Base-by-base conservation (phyloP, 2,113 vertebrate genomes). In the Apodemus speciosus region DNA sequence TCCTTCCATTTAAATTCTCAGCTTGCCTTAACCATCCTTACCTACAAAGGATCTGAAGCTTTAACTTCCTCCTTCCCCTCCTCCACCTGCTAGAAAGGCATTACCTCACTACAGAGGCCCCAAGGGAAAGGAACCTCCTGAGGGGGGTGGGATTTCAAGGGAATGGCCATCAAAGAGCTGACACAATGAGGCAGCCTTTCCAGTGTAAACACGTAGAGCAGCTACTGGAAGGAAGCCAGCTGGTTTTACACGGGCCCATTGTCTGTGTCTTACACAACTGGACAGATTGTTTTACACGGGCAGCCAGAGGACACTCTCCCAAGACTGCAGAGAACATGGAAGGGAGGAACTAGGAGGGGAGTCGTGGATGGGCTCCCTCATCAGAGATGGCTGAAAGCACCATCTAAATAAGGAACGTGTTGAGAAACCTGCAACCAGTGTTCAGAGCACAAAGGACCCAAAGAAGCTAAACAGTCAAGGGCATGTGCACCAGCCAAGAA, bases 181-280 rank as follows among this genome's bases (percentile, higher is more conserved):
- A 35, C 51, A 40, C 40, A 94, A 46, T 69, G 79, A 2, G 0
- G 53, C 32, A 89, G 60, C 90, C 84, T 89, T 89, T 69, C 80
- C 89, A 92, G 86, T 38, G 51, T 87, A 95, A 95, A 96, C 75
- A 95, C 79, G 60, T 38, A 51, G 40, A 89, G 38, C 25, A 35
- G 58, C 56, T 40, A 30, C 38, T 95, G 95, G 94, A 88, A 69
- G 60, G 73, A 89, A 30, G 92, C 94, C 96, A 92, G 32, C 0
- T 3, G 13, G 16, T 56, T 89, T 92, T 85, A 79, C 95, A 95
- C 38, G 88, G 93, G 68, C 32, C 86, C 43, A 92, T 94, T 97
- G 94, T 97, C 89, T 96, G 49, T 69, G n/a, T 72, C 92, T 97
- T 89, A 88, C 0, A 35, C 89, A 96, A 96, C 86, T 66, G 15